phyloP scores from a whole-genome alignment of 2,888 invertebrate genomes.

The Parapristionchus giblindavisi region DNA sequence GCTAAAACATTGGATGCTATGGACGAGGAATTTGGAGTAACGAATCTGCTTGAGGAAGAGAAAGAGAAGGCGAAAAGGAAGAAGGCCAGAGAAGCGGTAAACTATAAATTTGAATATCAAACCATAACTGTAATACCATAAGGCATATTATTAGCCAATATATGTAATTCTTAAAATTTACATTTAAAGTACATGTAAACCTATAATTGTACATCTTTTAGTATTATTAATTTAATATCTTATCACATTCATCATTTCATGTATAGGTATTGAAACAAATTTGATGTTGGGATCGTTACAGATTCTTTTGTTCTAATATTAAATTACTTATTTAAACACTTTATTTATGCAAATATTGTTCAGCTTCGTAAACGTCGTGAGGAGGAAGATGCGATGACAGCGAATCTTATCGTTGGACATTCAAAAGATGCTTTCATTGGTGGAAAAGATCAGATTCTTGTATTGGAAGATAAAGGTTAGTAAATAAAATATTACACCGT shows the following conservation, averaged over 20 bases:
- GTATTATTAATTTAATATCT: too few relatives aligned
- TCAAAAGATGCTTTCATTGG: slow-evolving; percentile 70
- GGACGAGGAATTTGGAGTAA: slow-evolving; percentile 91
- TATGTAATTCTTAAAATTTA: too few relatives aligned
- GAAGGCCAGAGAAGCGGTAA: slow-evolving; percentile 39
- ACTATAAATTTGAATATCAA: too few relatives aligned
- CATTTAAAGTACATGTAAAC: too few relatives aligned
- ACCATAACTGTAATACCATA: too few relatives aligned
- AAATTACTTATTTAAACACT: neutral
- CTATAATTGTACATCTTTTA: too few relatives aligned
- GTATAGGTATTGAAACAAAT: neutral
- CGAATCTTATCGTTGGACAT: slow-evolving; percentile 87
- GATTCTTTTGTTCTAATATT: neutral
- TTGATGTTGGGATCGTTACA: neutral
- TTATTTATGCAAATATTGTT: neutral
- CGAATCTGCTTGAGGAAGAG: slow-evolving; percentile 84
- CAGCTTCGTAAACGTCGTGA: slow-evolving; percentile 31
- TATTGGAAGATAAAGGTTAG: slow-evolving; percentile 87
- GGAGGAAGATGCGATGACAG: slow-evolving; percentile 45
- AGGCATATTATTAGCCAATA: too few relatives aligned
- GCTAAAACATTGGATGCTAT: slow-evolving; percentile 92
- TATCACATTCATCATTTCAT: too few relatives aligned
- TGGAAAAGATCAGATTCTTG: slow-evolving; percentile 82
- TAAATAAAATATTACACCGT: neutral
- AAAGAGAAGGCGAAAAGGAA: slow-evolving; percentile 70